Conservation (phyloP, 2,888 invertebrate genomes). For the Drosophila neoperkinsi region DNA sequence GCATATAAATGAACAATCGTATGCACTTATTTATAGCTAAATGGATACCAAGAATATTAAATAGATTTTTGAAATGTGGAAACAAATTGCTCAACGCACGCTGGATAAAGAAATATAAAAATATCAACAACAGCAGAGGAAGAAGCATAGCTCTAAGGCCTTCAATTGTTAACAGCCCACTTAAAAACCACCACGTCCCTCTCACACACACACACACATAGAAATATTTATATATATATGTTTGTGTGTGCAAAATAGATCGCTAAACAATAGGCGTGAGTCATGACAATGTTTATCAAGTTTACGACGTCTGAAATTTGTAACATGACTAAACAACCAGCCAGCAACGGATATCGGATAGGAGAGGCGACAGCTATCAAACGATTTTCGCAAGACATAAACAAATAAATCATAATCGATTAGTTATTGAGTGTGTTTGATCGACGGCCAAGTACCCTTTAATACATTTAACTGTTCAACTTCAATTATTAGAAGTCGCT, state of each 20-base stretch:
- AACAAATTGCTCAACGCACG: conserved; percentile 19
- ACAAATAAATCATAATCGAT: conserved; percentile 1
- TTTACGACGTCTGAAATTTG: conserved; percentile 29
- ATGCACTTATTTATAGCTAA: neutral
- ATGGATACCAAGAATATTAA: conserved; percentile 12
- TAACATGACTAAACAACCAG: conserved; percentile 30
- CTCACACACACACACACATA: neutral
- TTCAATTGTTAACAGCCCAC: conserved; percentile 2
- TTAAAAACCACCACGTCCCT: conserved; percentile 29
- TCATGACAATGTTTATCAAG: conserved; percentile 30
- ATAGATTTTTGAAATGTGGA: conserved; percentile 5
- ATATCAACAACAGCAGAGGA: neutral
- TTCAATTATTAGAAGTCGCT: neutral
- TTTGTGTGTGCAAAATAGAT: neutral
- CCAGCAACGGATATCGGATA: conserved; percentile 3
- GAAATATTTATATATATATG: neutral
- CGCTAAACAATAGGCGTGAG: conserved; percentile 17
- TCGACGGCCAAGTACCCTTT: conserved; percentile 2
- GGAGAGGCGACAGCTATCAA: neutral
- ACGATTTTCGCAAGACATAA: conserved; percentile 4
- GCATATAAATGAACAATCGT: neutral
- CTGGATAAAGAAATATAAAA: conserved; percentile 9
- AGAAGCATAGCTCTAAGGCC: neutral
- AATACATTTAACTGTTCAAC: neutral
- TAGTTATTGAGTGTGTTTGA: neutral